phyloP scores from a whole-genome alignment of 2,113 vertebrate species.

The Chaenocephalus aceratus region DNA sequence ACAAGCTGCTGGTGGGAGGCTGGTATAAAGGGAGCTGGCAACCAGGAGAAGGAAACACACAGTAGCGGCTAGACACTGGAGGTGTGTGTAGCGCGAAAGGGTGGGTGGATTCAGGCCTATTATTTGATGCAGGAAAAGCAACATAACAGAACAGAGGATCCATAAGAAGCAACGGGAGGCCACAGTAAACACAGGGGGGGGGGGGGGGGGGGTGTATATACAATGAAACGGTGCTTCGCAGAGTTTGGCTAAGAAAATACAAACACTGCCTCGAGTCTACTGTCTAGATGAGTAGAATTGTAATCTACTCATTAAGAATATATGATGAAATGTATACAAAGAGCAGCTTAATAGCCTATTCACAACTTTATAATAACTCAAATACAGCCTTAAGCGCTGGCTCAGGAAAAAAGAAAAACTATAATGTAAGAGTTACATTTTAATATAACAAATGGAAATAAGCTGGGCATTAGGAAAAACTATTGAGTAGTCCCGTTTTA shows the following conservation, averaged over 20 bases:
- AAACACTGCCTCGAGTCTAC: constrained; percentile 5
- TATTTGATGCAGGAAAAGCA: constrained; percentile 37
- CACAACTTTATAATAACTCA: constrained; percentile 36
- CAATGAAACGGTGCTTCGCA: not conserved
- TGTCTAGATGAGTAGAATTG: constrained; percentile 22
- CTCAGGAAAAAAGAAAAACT: constrained; percentile 40
- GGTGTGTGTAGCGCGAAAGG: constrained; percentile 36
- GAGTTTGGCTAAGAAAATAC: not conserved
- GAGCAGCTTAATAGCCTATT: constrained; percentile 31
- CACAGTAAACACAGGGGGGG: constrained; percentile 3
- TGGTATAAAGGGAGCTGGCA: constrained; percentile 60
- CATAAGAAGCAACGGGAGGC: constrained; percentile 22
- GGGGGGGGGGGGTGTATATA: not conserved
- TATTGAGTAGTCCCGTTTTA: constrained; percentile 11
- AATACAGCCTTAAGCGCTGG: constrained; percentile 31
- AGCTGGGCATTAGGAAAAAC: not conserved
- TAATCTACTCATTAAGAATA: constrained; percentile 21
- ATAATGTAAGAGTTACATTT: constrained; percentile 29
- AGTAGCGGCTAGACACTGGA: constrained; percentile 46
- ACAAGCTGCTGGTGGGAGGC: constrained; percentile 69
- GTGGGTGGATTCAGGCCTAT: constrained; percentile 47
- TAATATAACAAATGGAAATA: no score
- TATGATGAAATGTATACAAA: not conserved
- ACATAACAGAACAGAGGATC: constrained; percentile 13
- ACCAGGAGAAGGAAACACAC: constrained; percentile 48